Percentiles rank a stretch among this genome's conserved stretches.
These are phyloP conservation scores for Lucinisca nassula DNA, from an alignment of 2,888 invertebrate species.

Conservation along the genomic window DNA sequence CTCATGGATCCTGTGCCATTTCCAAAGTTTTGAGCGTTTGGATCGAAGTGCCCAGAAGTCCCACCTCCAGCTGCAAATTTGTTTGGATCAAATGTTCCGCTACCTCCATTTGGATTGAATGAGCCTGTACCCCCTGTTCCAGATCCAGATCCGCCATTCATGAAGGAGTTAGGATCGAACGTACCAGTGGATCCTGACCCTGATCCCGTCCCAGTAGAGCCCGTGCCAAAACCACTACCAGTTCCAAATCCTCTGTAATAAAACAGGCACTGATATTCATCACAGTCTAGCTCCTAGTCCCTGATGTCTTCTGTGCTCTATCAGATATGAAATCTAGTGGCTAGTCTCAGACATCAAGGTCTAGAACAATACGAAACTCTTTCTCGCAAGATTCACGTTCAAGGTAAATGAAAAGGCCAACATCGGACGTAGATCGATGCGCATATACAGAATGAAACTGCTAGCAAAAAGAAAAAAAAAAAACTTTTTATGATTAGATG, in stretches of 20 bases:
- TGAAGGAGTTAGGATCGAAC: not conserved
- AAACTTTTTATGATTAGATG: no score
- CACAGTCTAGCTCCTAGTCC: no score
- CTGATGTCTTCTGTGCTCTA: no score
- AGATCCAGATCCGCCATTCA: not conserved
- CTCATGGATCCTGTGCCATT: not conserved
- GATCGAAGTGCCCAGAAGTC: constrained; percentile 27
- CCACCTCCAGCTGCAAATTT: not conserved
- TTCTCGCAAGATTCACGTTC: no score
- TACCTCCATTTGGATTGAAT: constrained; percentile 1
- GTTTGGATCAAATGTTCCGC: constrained; percentile 14
- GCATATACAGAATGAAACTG: no score
- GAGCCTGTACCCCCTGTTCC: not conserved
- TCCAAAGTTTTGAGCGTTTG: constrained; percentile 27
- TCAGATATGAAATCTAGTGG: no score
- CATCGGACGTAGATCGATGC: no score
- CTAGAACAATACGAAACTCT: no score
- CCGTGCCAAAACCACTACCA: not conserved
- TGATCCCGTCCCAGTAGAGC: not conserved
- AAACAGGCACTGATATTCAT: not conserved
- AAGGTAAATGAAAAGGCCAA: no score
- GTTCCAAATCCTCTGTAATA: not conserved
- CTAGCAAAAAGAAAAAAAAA: no score
- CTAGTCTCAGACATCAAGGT: no score
- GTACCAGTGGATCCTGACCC: not conserved